A percentile compares a stretch with the other conserved stretches of the same genome.
These are phyloP conservation scores for Napeogenes inachia DNA, from an alignment of 2,888 invertebrate genomes.

Conservation along the genomic window DNA sequence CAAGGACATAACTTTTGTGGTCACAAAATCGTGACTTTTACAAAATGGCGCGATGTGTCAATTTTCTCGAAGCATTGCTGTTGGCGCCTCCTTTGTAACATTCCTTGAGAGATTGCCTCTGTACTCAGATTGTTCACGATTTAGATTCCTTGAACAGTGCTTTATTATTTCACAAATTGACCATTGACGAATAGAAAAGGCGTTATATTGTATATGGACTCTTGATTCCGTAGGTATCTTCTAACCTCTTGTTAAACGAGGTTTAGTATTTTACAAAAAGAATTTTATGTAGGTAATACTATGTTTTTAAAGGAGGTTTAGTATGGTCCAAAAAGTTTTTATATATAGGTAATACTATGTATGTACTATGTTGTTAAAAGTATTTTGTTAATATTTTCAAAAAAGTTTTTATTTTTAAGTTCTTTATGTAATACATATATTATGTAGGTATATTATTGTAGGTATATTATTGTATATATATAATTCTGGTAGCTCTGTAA, in stretches of 20 bases:
- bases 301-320: too few relatives aligned
- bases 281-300: too few relatives aligned
- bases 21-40: constrained; percentile 39
- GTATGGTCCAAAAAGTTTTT: too few relatives aligned
- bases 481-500: not conserved
- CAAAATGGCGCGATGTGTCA: constrained; percentile 45
- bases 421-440: not conserved
- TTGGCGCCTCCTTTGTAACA: constrained; percentile 58
- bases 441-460: not conserved
- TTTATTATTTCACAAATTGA: constrained; percentile 28
- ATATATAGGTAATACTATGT: too few relatives aligned
- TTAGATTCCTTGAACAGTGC: constrained; percentile 27
- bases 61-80: constrained; percentile 48
- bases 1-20: constrained; percentile 28
- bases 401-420: not conserved
- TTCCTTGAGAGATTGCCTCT: constrained; percentile 56
- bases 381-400: not conserved
- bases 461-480: not conserved
- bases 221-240: too few relatives aligned
- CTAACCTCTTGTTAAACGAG: too few relatives aligned
- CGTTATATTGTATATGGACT: too few relatives aligned
- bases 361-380: too few relatives aligned
- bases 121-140: constrained; percentile 40
- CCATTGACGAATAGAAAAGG: constrained; percentile 23
- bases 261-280: too few relatives aligned